Evolutionary conservation across 2,797 vertebrate genomes (phyloP).

Genomic region (Philypnodon macrostomus): DNA sequence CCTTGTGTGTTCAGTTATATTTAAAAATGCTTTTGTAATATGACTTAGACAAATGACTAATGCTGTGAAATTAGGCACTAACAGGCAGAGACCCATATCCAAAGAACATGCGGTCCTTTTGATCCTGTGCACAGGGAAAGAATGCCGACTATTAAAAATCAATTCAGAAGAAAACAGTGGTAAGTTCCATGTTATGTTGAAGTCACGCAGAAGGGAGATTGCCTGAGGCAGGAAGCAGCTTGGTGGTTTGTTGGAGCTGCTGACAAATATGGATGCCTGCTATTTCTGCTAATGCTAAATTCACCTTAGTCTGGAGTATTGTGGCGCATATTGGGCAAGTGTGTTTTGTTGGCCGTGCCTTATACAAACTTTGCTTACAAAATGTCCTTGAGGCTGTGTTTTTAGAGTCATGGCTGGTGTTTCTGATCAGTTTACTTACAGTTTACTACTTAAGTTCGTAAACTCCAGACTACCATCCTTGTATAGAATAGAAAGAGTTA

Average conservation of each 20-base stretch:
- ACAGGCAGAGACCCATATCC: background rate
- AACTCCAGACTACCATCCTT: too few species aligned
- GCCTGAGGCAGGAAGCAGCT: conserved; percentile 6
- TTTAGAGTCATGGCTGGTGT: too few species aligned
- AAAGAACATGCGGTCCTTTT: too few species aligned
- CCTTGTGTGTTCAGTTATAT: too few species aligned
- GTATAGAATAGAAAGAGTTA: too few species aligned
- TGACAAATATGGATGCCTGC: background rate
- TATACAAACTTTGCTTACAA: too few species aligned
- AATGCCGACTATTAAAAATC: background rate
- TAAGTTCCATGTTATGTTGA: conserved; percentile 19
- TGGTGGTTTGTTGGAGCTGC: conserved; percentile 3
- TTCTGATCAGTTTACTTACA: too few species aligned
- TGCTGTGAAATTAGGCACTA: background rate
- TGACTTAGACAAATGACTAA: background rate
- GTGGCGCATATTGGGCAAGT: background rate
- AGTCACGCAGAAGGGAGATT: conserved; percentile 1
- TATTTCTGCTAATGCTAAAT: conserved; percentile 1
- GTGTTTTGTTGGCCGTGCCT: too few species aligned
- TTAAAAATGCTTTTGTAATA: too few species aligned
- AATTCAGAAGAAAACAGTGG: background rate
- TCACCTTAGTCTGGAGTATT: background rate
- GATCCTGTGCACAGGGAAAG: background rate
- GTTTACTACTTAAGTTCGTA: too few species aligned
- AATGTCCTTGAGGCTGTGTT: too few species aligned